phyloP scores from a whole-genome alignment of 2,888 invertebrate species.

The Pterostichus madidus region DNA sequence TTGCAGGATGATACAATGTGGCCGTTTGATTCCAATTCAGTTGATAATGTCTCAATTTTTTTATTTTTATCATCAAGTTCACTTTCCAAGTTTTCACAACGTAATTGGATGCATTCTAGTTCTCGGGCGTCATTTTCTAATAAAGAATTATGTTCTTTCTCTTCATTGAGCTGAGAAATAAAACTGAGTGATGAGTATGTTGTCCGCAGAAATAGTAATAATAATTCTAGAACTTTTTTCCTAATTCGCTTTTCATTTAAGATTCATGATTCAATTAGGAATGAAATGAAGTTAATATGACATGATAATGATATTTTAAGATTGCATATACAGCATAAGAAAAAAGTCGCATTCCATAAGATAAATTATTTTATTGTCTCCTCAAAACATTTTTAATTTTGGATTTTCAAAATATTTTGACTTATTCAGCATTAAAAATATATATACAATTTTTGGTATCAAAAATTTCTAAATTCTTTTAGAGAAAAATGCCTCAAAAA shows the following conservation, averaged over 20 bases:
- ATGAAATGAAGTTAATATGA: slow-evolving; percentile 49
- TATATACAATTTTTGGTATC: background rate
- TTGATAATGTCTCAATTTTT: slow-evolving; percentile 72
- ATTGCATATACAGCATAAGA: background rate
- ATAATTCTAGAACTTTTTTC: background rate
- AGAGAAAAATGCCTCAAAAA: too few species aligned
- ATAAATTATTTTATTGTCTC: too few species aligned
- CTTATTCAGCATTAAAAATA: background rate
- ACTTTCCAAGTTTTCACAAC: slow-evolving; percentile 70
- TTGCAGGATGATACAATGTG: slow-evolving; percentile 66
- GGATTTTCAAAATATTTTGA: background rate
- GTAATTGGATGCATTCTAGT: slow-evolving; percentile 62
- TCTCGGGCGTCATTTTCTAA: slow-evolving; percentile 65
- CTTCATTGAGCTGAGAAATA: slow-evolving; percentile 68
- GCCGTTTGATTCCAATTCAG: slow-evolving; percentile 69
- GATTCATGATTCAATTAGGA: slow-evolving; percentile 1
- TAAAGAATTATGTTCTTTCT: slow-evolving; percentile 73
- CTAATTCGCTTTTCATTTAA: background rate
- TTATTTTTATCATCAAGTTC: slow-evolving; percentile 73
- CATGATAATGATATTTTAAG: slow-evolving; percentile 5
- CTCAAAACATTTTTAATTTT: too few species aligned
- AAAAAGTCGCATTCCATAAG: too few species aligned
- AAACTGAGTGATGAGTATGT: slow-evolving; percentile 18
- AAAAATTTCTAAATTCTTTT: background rate
- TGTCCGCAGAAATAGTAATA: background rate